phyloP scores from a whole-genome alignment of 2,888 invertebrate genomes.

The Neoascia interrupta region DNA sequence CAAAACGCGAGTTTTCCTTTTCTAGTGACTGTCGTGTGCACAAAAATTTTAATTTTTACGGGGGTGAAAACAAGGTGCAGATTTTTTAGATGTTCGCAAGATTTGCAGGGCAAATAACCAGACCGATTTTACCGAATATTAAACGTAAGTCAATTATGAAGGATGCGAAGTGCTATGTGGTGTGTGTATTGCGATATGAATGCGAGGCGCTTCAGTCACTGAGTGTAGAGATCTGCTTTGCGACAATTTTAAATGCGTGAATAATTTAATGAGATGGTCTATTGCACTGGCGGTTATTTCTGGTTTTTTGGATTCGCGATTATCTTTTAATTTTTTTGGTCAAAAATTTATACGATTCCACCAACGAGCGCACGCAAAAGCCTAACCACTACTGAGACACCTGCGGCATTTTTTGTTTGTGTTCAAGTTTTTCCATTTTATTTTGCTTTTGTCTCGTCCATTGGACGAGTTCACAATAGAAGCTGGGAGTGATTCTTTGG shows the following conservation, averaged over 20 bases:
- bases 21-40: neutral
- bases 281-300: constrained; percentile 23
- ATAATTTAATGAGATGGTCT: neutral
- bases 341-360: neutral
- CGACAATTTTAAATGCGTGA: neutral
- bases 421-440: constrained; percentile 9
- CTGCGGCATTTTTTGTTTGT: constrained; percentile 18
- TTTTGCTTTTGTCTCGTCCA: neutral
- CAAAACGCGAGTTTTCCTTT: constrained; percentile 1
- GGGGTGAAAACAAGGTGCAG: neutral
- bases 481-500: neutral
- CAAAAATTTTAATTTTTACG: neutral
- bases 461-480: constrained; percentile 27
- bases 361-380: constrained; percentile 12
- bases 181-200: neutral
- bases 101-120: constrained; percentile 19
- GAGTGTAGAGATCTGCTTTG: neutral
- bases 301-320: neutral
- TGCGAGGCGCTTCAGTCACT: neutral
- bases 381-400: constrained; percentile 34
- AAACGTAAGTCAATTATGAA: constrained; percentile 39
- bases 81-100: constrained; percentile 51
- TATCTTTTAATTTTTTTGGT: constrained; percentile 8
- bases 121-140: constrained; percentile 46
- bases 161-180: neutral